phyloP scores from a whole-genome alignment of 1,140 invertebrate genomes.

The Drosophila punjabiensis region DNA sequence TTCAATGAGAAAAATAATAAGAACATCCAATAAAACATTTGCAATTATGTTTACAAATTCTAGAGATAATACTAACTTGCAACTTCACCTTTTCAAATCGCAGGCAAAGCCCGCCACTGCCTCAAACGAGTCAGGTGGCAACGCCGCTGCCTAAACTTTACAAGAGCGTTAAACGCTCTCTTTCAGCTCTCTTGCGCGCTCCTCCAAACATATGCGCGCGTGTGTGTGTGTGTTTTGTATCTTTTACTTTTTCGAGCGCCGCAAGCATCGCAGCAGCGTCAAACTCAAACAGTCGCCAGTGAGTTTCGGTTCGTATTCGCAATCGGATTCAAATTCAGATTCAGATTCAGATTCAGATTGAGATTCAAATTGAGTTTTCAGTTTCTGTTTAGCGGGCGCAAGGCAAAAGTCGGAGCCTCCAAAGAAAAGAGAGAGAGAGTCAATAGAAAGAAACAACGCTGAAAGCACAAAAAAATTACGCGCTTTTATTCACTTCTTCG shows the following conservation, averaged over 20 bases:
- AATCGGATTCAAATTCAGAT: slow-evolving; percentile 26
- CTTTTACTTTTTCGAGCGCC: slow-evolving; percentile 73
- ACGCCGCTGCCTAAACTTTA: slow-evolving; percentile 59
- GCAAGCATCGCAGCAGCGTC: slow-evolving; percentile 53
- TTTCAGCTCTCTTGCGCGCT: slow-evolving; percentile 41
- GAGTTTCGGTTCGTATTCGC: slow-evolving; percentile 68
- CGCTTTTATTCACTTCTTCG: slow-evolving; percentile 19
- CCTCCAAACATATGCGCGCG: slow-evolving; percentile 66
- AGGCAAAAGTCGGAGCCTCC: slow-evolving; percentile 4
- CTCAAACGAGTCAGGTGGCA: slow-evolving; percentile 47
- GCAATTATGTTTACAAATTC: neutral
- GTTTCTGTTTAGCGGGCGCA: slow-evolving; percentile 10
- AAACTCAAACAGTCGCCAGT: slow-evolving; percentile 61
- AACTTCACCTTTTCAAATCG: slow-evolving; percentile 4
- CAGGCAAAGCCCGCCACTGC: slow-evolving; percentile 25
- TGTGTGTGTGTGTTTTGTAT: slow-evolving; percentile 68
- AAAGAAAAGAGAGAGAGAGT: slow-evolving; percentile 9
- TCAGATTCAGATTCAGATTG: slow-evolving; percentile 9
- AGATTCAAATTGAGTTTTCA: slow-evolving; percentile 12
- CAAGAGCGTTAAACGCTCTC: slow-evolving; percentile 41
- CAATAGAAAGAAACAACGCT: neutral
- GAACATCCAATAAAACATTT: neutral
- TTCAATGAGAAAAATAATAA: neutral
- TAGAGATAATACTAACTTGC: neutral
- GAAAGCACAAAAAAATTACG: slow-evolving; percentile 3